Percentiles rank a stretch among this genome's conserved stretches.
phyloP scores from a whole-genome alignment of 2,888 invertebrate species.

The Drepana falcataria region DNA sequence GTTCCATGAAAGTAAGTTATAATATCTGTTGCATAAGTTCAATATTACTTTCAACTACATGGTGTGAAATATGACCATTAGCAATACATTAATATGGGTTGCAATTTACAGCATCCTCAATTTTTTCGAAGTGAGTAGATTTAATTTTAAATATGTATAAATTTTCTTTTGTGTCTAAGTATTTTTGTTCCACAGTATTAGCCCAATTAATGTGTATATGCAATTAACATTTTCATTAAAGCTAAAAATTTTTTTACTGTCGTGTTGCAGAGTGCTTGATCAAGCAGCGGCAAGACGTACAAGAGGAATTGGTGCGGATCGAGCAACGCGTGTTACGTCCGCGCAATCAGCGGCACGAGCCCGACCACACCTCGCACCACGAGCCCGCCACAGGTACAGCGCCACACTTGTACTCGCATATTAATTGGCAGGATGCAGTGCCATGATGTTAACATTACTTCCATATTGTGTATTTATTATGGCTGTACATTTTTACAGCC shows the following conservation, averaged over 20 bases:
- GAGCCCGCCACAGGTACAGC: neutral
- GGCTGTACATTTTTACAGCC: no score
- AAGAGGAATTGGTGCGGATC: slow-evolving; percentile 81
- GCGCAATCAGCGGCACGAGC: slow-evolving; percentile 25
- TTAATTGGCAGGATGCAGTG: no score
- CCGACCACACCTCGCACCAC: neutral
- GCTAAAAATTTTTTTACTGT: slow-evolving; percentile 3
- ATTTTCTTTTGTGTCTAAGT: no score
- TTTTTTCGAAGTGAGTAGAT: slow-evolving; percentile 59
- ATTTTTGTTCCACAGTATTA: no score
- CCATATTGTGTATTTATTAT: no score
- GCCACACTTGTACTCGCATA: no score
- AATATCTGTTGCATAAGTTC: neutral
- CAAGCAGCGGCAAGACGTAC: slow-evolving; percentile 80
- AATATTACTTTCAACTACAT: neutral
- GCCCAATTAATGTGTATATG: no score
- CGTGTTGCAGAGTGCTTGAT: slow-evolving; percentile 79
- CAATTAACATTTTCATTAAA: no score
- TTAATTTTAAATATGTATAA: neutral
- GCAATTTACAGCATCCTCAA: slow-evolving; percentile 52
- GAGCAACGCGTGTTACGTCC: slow-evolving; percentile 72
- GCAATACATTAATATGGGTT: slow-evolving; percentile 7
- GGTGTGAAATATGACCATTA: neutral
- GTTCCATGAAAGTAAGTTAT: slow-evolving; percentile 80
- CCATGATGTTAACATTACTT: no score